Base-by-base conservation (phyloP, 2,888 invertebrate genomes). In the Lymantria monacha region DNA sequence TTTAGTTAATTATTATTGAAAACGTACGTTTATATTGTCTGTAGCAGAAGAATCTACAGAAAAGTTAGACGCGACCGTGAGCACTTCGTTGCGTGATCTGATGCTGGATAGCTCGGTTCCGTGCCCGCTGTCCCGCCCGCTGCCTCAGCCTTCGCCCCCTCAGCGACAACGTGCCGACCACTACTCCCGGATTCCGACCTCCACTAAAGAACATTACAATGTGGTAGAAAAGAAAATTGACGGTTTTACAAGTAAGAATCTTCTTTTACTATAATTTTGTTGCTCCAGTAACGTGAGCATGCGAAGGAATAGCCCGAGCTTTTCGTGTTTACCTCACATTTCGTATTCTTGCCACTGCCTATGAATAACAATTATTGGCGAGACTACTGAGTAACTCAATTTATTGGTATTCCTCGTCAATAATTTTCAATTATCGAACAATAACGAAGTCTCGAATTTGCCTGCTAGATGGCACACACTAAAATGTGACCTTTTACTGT, bases 121-220 rank as follows among this genome's bases (percentile, higher is more conserved):
- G 42, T 75, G 76, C 44, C 57, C 68, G 49, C 57, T 54, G 33
- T 42, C 69, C 31, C 73, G 75, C 1, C 79, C 80, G 30, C 63
- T 62, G 44, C 82, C 85, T 59, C 82, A 76, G 65, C 82, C 85
- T 10, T 81, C 85, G 49, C 82, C 86, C 42, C 85, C 85, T 59
- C 85, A 84, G 60, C 80, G 84, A 0, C 85, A 83, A 45, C 81
- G 84, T 1, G 55, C 77, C 9, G 87, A 86, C 31, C 62, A 70
- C 53, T 76, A 73, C 69, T 87, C 88, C 1, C 76, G 86, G 33
- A 87, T 87, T 60, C 87, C 87, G 38, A 86, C 84, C 44, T 76
- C 82, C 46, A 81, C 79, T 31, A 83, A 84, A 55, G 85, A 85
- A 57, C 79, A 83, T 55, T 83, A 82, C 49, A 52, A 64, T 3